phyloP scores from a whole-genome alignment of 1,140 invertebrate species.

The Drosophila micromelanica region DNA sequence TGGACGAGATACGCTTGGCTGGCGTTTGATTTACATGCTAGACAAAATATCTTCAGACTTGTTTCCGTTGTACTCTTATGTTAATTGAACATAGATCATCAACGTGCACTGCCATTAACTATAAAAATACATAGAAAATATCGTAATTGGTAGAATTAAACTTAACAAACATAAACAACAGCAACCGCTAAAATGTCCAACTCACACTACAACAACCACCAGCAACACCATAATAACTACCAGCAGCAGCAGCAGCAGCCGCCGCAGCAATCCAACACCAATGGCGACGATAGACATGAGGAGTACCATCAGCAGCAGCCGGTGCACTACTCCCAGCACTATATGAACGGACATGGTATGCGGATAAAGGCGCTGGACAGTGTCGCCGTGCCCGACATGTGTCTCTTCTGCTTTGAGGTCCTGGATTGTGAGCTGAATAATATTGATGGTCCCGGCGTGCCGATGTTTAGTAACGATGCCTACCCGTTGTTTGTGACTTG shows the following conservation, averaged over 20 bases:
- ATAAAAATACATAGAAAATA: constrained; percentile 57
- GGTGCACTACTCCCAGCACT: constrained; percentile 65
- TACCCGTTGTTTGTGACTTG: constrained; percentile 99
- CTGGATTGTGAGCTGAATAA: constrained; percentile 97
- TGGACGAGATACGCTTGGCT: constrained; percentile 64
- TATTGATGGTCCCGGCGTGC: constrained; percentile 94
- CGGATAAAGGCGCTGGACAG: constrained; percentile 82
- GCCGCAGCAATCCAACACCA: constrained; percentile 57
- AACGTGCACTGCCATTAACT: constrained; percentile 81
- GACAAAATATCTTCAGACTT: constrained; percentile 47
- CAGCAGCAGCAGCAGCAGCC: constrained; percentile 64
- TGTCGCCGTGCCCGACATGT: constrained; percentile 97
- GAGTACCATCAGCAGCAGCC: constrained; percentile 64
- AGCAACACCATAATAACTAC: constrained; percentile 55
- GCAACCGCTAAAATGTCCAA: constrained; percentile 65
- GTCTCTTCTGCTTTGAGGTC: constrained; percentile 99
- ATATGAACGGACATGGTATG: constrained; percentile 66
- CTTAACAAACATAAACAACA: constrained; percentile 24
- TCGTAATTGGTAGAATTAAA: constrained; percentile 58
- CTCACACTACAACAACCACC: constrained; percentile 73
- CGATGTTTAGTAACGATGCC: constrained; percentile 96
- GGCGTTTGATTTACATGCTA: constrained; percentile 56
- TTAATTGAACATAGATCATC: constrained; percentile 73
- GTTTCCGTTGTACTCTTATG: constrained; percentile 66
- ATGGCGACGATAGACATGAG: constrained; percentile 57